Percentiles rank a stretch among this genome's conserved stretches.
These are phyloP conservation scores for Micromesistius poutassou DNA, from an alignment of 2,797 vertebrate species.

Conservation along the genomic window DNA sequence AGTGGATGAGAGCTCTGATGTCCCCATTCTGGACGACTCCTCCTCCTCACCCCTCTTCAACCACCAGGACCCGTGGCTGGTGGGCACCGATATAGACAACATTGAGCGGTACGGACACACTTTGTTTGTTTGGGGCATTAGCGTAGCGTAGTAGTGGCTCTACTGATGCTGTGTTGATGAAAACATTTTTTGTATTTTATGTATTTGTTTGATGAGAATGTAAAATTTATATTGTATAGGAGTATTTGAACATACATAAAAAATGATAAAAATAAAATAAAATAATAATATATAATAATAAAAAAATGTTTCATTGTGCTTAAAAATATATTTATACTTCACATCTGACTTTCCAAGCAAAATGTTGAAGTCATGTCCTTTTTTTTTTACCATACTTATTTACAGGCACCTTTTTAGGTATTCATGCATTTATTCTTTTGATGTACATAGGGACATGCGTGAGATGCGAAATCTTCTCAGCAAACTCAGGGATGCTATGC, in stretches of 20 bases:
- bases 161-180: not conserved
- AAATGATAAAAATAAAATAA: too few relatives aligned
- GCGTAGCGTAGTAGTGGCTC: not conserved
- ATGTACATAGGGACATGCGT: constrained; percentile 83
- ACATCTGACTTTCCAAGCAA: not conserved
- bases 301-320: not conserved
- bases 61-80: constrained; percentile 87
- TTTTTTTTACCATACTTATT: not conserved
- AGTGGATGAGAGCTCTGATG: constrained; percentile 85
- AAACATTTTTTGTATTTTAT: not conserved
- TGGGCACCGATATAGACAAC: constrained; percentile 91
- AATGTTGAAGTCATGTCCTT: not conserved
- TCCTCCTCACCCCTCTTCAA: constrained; percentile 83
- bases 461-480: constrained; percentile 98
- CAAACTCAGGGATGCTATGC: constrained; percentile 99
- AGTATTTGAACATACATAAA: too few relatives aligned
- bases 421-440: not conserved
- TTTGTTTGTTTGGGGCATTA: not conserved
- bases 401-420: not conserved
- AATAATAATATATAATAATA: too few relatives aligned
- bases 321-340: not conserved
- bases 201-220: too few relatives aligned
- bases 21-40: constrained; percentile 87
- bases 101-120: constrained; percentile 81
- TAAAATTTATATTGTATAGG: not conserved